These are phyloP conservation scores for Erinaceus europaeus DNA, from an alignment of 2,113 vertebrate species.

Conservation along the genomic window DNA sequence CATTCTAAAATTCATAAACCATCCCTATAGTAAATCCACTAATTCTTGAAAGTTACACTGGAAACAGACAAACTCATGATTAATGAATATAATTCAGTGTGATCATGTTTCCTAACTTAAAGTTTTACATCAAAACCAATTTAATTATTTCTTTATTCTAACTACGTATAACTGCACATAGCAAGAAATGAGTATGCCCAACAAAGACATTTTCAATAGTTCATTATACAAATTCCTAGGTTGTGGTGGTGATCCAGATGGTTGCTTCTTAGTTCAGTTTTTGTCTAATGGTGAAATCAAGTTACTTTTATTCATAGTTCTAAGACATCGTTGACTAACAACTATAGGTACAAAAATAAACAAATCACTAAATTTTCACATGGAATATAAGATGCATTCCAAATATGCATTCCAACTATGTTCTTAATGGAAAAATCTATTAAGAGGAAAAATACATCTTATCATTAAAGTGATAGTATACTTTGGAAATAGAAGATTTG, in stretches of 20 bases:
- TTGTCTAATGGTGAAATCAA: neutral
- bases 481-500: neutral
- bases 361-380: neutral
- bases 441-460: neutral
- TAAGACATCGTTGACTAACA: neutral
- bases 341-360: conserved; percentile 9
- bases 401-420: too few species aligned
- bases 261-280: conserved; percentile 11
- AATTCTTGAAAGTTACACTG: neutral
- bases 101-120: conserved; percentile 6
- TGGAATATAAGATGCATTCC: neutral
- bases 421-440: neutral
- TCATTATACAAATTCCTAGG: neutral
- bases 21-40: neutral
- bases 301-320: neutral
- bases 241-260: neutral
- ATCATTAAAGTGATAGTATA: conserved; percentile 12
- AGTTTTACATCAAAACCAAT: conserved; percentile 10
- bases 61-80: neutral
- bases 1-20: conserved; percentile 16
- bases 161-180: neutral
- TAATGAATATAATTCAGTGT: neutral
- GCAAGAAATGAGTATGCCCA: neutral
- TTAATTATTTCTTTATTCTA: neutral
- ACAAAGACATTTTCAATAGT: neutral